Evolutionary conservation across 1,140 invertebrate genomes (phyloP).

Genomic region (Anastrepha obliqua): DNA sequence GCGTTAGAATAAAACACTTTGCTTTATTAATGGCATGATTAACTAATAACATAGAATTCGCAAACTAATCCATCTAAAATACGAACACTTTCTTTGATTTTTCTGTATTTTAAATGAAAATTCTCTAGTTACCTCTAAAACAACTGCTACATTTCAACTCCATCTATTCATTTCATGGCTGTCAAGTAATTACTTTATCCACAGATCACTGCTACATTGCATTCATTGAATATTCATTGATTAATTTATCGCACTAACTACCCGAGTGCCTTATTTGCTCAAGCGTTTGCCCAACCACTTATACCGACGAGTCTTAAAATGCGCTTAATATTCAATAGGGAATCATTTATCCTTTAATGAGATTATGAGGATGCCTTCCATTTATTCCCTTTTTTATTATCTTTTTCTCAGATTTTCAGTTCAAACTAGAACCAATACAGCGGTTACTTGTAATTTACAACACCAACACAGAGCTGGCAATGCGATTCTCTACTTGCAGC

Average conservation of each 20-base stretch:
- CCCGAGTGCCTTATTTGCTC: neutral
- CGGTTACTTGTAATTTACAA: slow-evolving; percentile 1
- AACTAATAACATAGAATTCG: no score
- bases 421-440: slow-evolving; percentile 20
- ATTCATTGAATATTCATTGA: slow-evolving; percentile 49
- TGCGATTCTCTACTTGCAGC: neutral
- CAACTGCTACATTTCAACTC: neutral
- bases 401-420: neutral
- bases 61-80: no score
- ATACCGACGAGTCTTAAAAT: slow-evolving; percentile 30
- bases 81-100: no score
- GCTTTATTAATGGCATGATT: no score
- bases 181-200: neutral
- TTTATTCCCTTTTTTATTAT: neutral
- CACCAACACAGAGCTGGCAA: neutral
- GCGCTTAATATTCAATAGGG: slow-evolving; percentile 34
- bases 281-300: slow-evolving; percentile 8
- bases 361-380: slow-evolving; percentile 7
- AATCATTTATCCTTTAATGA: slow-evolving; percentile 47
- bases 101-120: neutral
- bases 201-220: slow-evolving; percentile 14
- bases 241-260: slow-evolving; percentile 17
- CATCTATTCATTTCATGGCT: neutral
- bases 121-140: neutral
- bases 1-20: no score